Conservation (phyloP, 2,113 vertebrate genomes). For the Ctenomys sociabilis region DNA sequence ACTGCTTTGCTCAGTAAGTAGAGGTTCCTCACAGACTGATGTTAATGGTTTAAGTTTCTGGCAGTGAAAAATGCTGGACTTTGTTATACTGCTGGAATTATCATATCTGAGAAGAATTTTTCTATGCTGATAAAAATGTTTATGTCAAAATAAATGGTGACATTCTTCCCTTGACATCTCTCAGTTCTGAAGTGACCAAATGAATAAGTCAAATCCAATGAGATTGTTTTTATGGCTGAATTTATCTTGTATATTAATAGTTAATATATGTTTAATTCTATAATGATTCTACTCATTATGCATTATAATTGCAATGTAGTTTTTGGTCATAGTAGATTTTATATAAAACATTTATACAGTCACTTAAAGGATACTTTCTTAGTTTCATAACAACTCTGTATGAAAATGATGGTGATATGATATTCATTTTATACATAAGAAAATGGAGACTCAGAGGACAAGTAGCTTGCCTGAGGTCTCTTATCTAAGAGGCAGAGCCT, state of each 20-base stretch:
- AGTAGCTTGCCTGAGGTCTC: constrained; percentile 2
- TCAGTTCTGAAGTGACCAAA: constrained; percentile 45
- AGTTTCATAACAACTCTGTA: neutral
- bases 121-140: constrained; percentile 52
- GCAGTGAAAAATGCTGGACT: constrained; percentile 68
- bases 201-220: constrained; percentile 60
- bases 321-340: constrained; percentile 32
- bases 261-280: constrained; percentile 58
- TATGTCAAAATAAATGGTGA: constrained; percentile 54
- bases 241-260: constrained; percentile 54
- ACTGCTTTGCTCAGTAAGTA: constrained; percentile 59
- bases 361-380: constrained; percentile 42
- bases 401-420: neutral
- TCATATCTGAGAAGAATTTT: constrained; percentile 54
- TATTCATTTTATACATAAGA: constrained; percentile 50
- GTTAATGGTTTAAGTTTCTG: constrained; percentile 68
- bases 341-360: constrained; percentile 43
- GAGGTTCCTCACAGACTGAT: constrained; percentile 54
- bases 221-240: constrained; percentile 61
- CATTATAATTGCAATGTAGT: constrained; percentile 34
- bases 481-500: constrained; percentile 39
- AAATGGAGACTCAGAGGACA: constrained; percentile 45
- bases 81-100: constrained; percentile 64
- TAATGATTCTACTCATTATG: constrained; percentile 55
- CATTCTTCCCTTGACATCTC: constrained; percentile 53